These are phyloP conservation scores for Caenorhabditis panamensis DNA, from an alignment of 2,888 invertebrate species.

Conservation along the genomic window DNA sequence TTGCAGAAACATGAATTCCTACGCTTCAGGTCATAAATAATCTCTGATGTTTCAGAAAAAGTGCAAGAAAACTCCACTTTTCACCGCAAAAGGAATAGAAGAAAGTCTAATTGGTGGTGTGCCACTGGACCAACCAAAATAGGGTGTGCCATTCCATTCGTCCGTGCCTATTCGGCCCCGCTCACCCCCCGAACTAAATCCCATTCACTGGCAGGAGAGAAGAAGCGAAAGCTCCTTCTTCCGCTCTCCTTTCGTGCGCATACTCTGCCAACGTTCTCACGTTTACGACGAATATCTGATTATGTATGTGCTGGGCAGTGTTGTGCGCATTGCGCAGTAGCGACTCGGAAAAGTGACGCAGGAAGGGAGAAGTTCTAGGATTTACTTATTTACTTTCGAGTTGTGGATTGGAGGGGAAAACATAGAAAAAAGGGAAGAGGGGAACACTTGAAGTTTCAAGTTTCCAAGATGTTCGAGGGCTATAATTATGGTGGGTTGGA, in stretches of 20 bases:
- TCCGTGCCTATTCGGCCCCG: too few relatives aligned
- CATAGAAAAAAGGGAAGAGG: too few relatives aligned
- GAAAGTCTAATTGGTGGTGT: constrained; percentile 27
- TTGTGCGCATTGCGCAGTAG: constrained; percentile 17
- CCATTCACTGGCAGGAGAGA: constrained; percentile 33
- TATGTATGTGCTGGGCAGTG: constrained; percentile 40
- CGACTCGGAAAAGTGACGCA: constrained; percentile 7
- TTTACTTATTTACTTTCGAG: too few relatives aligned
- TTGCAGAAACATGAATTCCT: too few relatives aligned
- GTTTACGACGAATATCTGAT: constrained; percentile 57
- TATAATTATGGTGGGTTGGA: too few relatives aligned
- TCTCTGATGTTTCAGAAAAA: too few relatives aligned
- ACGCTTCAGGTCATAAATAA: too few relatives aligned
- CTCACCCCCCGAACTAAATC: constrained; percentile 21
- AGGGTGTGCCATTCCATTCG: too few relatives aligned
- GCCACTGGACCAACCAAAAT: constrained; percentile 12
- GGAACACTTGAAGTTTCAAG: too few relatives aligned
- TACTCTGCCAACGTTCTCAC: constrained; percentile 54
- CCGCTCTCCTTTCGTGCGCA: constrained; percentile 13
- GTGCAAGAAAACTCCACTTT: too few relatives aligned
- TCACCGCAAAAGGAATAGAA: background rate
- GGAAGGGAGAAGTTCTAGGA: background rate
- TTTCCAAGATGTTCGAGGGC: too few relatives aligned
- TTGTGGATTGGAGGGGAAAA: too few relatives aligned
- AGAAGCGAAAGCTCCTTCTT: constrained; percentile 8